Percentiles rank a stretch among this genome's conserved stretches.
Conservation (phyloP, 2,888 invertebrate species). For the Rhagonycha fulva region DNA sequence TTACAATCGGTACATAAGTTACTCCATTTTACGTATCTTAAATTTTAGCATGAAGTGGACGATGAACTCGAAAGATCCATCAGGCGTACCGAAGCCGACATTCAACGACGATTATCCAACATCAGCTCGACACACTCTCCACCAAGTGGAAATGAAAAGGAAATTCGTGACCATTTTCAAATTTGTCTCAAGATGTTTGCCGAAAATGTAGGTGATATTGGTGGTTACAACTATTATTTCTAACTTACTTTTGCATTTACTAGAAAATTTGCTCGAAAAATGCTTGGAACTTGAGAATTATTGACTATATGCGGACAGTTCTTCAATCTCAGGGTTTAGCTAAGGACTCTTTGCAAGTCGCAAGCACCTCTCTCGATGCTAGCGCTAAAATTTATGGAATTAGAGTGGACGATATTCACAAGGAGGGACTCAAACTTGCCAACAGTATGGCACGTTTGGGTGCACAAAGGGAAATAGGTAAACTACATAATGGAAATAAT, state of each 20-base stretch:
- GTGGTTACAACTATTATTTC: background rate
- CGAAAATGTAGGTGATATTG: slow-evolving; percentile 71
- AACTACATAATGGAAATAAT: background rate
- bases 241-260: background rate
- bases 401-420: slow-evolving; percentile 83
- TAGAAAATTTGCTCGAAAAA: slow-evolving; percentile 88
- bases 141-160: slow-evolving; percentile 52
- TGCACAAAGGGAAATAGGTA: slow-evolving; percentile 13
- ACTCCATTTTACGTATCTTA: background rate
- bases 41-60: slow-evolving; percentile 58
- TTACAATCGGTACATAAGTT: background rate
- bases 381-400: slow-evolving; percentile 87
- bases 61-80: slow-evolving; percentile 65
- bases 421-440: slow-evolving; percentile 78
- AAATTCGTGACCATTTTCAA: slow-evolving; percentile 71
- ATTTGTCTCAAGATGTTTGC: slow-evolving; percentile 78
- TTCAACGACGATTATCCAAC: slow-evolving; percentile 37
- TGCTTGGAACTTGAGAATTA: slow-evolving; percentile 85
- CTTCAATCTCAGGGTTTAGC: slow-evolving; percentile 68
- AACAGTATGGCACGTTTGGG: slow-evolving; percentile 60
- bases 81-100: slow-evolving; percentile 44
- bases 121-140: slow-evolving; percentile 37
- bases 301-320: slow-evolving; percentile 82
- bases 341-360: slow-evolving; percentile 75
- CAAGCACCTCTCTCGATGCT: slow-evolving; percentile 85